A percentile compares a stretch with the other conserved stretches of the same genome.
Conservation (phyloP, 1,140 invertebrate genomes). For the Drosophila ogumai region DNA sequence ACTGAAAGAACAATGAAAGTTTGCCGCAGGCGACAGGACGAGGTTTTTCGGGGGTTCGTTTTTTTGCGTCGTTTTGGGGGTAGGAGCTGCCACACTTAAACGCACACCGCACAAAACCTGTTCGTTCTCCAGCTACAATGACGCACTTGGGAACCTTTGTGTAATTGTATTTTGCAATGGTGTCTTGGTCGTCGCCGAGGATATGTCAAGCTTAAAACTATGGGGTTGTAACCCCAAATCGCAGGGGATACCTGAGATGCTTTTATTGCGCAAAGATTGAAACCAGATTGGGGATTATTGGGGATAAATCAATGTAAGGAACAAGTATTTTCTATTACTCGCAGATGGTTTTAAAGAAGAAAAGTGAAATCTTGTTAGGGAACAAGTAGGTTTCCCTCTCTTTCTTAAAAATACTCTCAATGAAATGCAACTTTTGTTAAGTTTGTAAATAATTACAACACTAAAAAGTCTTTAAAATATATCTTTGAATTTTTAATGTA, state of each 20-base stretch:
- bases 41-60: neutral
- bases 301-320: conserved; percentile 8
- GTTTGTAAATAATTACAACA: too few species aligned
- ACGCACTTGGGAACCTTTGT: conserved; percentile 66
- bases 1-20: conserved; percentile 66
- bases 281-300: conserved; percentile 19
- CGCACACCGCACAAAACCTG: conserved; percentile 36
- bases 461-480: neutral
- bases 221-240: conserved; percentile 11
- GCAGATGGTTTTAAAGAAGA: neutral
- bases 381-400: neutral
- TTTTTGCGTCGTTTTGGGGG: neutral
- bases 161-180: conserved; percentile 64
- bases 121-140: conserved; percentile 37
- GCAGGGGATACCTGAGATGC: neutral
- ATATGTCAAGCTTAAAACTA: conserved; percentile 5
- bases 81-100: conserved; percentile 40
- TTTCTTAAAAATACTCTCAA: neutral
- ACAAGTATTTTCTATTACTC: neutral
- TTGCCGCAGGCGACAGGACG: conserved; percentile 21
- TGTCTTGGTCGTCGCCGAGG: conserved; percentile 19
- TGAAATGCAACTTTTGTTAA: too few species aligned
- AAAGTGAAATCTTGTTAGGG: neutral
- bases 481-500: neutral
- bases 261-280: conserved; percentile 34